phyloP scores from a whole-genome alignment of 2,888 invertebrate genomes.

The Pomacea canaliculata region DNA sequence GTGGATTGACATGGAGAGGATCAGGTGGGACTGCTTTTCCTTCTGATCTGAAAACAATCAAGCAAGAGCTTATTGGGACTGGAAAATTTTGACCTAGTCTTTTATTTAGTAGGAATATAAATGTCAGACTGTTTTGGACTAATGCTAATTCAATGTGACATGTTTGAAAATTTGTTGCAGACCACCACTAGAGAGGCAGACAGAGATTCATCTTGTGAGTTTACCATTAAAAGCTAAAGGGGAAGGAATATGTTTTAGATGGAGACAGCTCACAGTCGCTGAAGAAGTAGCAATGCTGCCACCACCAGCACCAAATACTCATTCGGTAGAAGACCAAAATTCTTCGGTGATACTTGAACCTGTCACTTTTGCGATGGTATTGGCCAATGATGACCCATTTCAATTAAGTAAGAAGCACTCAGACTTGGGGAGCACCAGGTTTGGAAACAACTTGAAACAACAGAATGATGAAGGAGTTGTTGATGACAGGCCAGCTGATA shows the following conservation, averaged over 20 bases:
- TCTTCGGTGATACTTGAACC: not conserved
- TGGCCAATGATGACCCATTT: conserved; percentile 13
- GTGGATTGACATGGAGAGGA: conserved; percentile 56
- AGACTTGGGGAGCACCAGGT: too few relatives aligned
- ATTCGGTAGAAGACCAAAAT: not conserved
- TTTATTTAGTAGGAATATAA: not conserved
- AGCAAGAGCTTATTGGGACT: too few relatives aligned
- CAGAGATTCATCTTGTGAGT: conserved; percentile 58
- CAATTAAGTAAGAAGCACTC: not conserved
- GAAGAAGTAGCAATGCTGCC: not conserved
- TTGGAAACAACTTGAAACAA: not conserved
- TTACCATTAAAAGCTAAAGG: conserved; percentile 48
- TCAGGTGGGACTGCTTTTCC: conserved; percentile 47
- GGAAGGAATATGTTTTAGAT: conserved; percentile 8
- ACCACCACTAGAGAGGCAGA: not conserved
- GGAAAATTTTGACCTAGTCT: not conserved
- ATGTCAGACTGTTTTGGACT: not conserved
- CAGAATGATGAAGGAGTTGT: conserved; percentile 2
- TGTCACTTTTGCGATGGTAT: not conserved
- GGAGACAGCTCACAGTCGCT: conserved; percentile 5
- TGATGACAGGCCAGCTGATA: not conserved
- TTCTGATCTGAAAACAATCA: too few relatives aligned
- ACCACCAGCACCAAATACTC: not conserved
- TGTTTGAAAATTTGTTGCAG: not conserved
- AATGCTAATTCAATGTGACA: not conserved